Conservation (phyloP, 2,113 vertebrate species). For the Phalacrocorax aristotelis region DNA sequence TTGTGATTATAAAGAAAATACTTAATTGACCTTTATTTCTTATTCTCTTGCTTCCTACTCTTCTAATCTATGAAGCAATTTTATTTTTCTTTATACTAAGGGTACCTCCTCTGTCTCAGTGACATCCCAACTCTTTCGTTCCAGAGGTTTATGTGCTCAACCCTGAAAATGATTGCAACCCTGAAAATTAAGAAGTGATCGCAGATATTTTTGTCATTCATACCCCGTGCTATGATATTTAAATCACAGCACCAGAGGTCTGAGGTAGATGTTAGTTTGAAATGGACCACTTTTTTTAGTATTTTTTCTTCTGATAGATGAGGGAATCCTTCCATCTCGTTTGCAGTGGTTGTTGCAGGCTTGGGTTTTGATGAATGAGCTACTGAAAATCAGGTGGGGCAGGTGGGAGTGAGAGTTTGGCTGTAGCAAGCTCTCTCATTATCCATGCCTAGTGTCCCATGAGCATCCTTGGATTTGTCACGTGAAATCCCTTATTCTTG, state of each 20-base stretch:
- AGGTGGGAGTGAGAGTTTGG: neutral
- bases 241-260: neutral
- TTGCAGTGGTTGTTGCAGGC: neutral
- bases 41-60: neutral
- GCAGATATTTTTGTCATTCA: neutral
- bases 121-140: neutral
- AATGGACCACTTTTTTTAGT: too few species aligned
- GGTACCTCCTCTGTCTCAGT: neutral
- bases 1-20: neutral
- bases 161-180: neutral
- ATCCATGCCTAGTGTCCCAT: neutral
- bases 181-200: neutral
- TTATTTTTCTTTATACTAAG: neutral
- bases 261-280: neutral
- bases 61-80: neutral
- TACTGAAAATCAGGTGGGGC: neutral
- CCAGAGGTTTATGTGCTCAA: neutral
- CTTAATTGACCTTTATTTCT: neutral
- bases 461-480: neutral
- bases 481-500: neutral
- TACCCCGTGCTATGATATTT: neutral
- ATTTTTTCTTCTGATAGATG: neutral
- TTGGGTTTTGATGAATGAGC: neutral
- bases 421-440: neutral
- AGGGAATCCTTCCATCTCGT: rapidly evolving